Evolutionary conservation across 2,113 vertebrate genomes (phyloP).

Genomic region (Andinoacara biseriatus): DNA sequence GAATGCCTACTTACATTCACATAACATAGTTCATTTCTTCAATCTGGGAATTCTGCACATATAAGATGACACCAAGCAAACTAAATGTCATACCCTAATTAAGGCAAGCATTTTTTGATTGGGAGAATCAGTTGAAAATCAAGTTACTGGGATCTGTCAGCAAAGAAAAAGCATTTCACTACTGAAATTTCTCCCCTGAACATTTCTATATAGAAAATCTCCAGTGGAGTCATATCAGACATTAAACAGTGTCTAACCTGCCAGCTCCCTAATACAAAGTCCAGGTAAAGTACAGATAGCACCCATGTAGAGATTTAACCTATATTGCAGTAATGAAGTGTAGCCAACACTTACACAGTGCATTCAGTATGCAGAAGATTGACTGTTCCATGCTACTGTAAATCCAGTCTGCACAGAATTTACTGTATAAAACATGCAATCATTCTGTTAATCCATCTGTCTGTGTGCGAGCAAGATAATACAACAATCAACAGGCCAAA

Average conservation of each 20-base stretch:
- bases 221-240: background rate
- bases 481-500: background rate
- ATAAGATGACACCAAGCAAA: background rate
- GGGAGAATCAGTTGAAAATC: background rate
- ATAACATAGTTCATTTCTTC: background rate
- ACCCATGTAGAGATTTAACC: background rate
- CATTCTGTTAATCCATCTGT: background rate
- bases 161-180: background rate
- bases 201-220: background rate
- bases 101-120: background rate
- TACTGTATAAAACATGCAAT: background rate
- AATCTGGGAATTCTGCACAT: background rate
- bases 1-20: background rate
- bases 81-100: background rate
- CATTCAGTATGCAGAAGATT: background rate
- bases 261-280: slow-evolving; percentile 5
- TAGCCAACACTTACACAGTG: background rate
- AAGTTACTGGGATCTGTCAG: background rate
- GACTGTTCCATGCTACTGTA: background rate
- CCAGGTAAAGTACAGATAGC: background rate
- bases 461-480: background rate
- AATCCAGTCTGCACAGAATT: background rate
- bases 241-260: background rate
- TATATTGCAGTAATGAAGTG: background rate
- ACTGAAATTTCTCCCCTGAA: background rate